Conservation (phyloP, 2,888 invertebrate species). For the Globia sparganii region DNA sequence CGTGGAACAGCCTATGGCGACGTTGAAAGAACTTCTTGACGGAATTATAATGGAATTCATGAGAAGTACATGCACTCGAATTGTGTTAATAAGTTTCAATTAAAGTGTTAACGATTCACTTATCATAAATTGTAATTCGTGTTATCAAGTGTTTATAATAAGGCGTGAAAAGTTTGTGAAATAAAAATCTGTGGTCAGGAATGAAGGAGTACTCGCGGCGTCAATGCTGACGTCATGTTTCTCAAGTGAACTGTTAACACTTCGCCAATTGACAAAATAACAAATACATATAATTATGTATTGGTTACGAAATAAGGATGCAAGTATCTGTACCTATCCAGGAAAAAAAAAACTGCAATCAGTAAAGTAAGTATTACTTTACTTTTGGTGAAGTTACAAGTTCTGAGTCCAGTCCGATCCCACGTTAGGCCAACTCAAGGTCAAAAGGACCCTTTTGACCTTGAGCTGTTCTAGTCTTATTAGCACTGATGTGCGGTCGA, state of each 20-base stretch:
- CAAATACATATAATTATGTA: too few species aligned
- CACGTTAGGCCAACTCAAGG: too few species aligned
- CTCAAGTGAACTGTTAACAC: conserved; percentile 14
- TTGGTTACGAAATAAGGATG: not conserved
- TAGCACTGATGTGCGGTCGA: too few species aligned
- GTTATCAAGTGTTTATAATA: conserved; percentile 58
- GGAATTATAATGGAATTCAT: conserved; percentile 83
- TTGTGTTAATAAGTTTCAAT: conserved; percentile 64
- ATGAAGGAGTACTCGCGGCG: conserved; percentile 10
- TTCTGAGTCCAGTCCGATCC: too few species aligned
- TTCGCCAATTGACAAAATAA: not conserved
- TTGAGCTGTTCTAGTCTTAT: not conserved
- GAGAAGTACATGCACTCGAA: conserved; percentile 78
- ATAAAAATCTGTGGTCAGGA: conserved; percentile 27
- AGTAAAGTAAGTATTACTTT: too few species aligned
- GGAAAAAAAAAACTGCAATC: not conserved
- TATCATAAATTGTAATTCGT: conserved; percentile 57
- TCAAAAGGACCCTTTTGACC: too few species aligned
- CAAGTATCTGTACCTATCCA: not conserved
- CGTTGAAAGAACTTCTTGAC: conserved; percentile 82
- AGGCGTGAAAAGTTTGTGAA: conserved; percentile 47
- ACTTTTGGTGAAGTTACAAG: not conserved
- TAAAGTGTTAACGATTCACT: conserved; percentile 61
- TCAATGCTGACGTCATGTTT: conserved; percentile 28
- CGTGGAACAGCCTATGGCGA: conserved; percentile 80